A percentile compares a stretch with the other conserved stretches of the same genome.
These are phyloP conservation scores for Apocrypta bakeri DNA, from an alignment of 1,140 invertebrate genomes.

Conservation along the genomic window DNA sequence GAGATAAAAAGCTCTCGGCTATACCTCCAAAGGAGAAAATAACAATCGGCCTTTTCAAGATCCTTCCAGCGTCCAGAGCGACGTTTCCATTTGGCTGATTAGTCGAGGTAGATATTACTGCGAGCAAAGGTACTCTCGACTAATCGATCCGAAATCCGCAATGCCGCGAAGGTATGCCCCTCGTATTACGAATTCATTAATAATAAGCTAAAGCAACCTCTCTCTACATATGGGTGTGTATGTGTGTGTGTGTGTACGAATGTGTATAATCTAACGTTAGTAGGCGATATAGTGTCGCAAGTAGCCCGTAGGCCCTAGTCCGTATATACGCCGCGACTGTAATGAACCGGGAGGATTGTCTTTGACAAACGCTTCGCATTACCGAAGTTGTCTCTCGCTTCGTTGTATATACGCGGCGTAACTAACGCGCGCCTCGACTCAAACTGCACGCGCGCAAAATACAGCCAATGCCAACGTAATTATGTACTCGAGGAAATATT, in stretches of 20 bases:
- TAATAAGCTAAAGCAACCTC: not conserved
- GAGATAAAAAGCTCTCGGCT: too few species aligned
- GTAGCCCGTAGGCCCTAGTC: not conserved
- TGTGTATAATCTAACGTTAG: too few species aligned
- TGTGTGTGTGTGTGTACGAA: not conserved
- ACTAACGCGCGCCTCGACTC: too few species aligned
- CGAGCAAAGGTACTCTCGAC: not conserved
- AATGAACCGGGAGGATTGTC: constrained; percentile 60
- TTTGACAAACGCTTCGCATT: constrained; percentile 63
- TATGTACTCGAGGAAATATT: too few species aligned
- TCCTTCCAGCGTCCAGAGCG: not conserved
- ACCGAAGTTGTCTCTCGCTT: constrained; percentile 18
- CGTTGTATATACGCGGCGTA: too few species aligned
- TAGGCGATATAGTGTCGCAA: not conserved
- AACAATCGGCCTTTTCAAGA: not conserved
- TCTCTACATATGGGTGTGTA: too few species aligned
- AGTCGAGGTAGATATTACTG: not conserved
- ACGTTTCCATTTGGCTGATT: constrained; percentile 15
- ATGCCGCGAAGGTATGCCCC: too few species aligned
- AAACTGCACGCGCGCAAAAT: too few species aligned
- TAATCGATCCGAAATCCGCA: constrained; percentile 11
- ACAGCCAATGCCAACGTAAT: too few species aligned
- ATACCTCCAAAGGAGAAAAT: too few species aligned
- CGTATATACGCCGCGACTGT: constrained; percentile 49
- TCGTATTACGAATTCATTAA: not conserved